phyloP scores from a whole-genome alignment of 2,797 vertebrate genomes.

The Pangasius macronema region DNA sequence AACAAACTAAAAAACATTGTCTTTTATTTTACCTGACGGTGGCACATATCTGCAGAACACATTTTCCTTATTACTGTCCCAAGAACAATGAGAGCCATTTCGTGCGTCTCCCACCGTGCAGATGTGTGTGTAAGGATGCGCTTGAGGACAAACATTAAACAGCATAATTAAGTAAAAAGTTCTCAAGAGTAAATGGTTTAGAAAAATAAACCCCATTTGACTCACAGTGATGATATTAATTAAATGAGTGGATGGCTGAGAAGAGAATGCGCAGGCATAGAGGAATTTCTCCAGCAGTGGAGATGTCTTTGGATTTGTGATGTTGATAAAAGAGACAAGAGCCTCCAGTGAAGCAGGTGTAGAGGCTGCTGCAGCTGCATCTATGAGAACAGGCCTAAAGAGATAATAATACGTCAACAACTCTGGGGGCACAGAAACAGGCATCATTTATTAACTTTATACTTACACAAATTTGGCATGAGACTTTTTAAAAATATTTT shows the following conservation, averaged over 20 bases:
- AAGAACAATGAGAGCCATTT: slow-evolving; percentile 40
- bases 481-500: slow-evolving; percentile 19
- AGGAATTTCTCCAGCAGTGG: slow-evolving; percentile 39
- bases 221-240: slow-evolving; percentile 40
- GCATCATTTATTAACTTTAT: not conserved
- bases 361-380: slow-evolving; percentile 36
- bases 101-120: slow-evolving; percentile 2
- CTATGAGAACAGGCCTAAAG: slow-evolving; percentile 35
- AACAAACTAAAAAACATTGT: not conserved
- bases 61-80: slow-evolving; percentile 45
- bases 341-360: slow-evolving; percentile 40
- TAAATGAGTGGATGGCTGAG: slow-evolving; percentile 45
- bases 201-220: not conserved
- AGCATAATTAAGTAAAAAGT: not conserved
- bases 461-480: slow-evolving; percentile 39
- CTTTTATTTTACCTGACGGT: slow-evolving; percentile 35
- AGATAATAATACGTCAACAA: slow-evolving; percentile 3
- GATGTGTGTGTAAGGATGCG: slow-evolving; percentile 30
- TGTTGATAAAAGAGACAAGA: slow-evolving; percentile 31
- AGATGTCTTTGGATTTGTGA: slow-evolving; percentile 28
- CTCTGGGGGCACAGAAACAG: not conserved
- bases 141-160: slow-evolving; percentile 21
- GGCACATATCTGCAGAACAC: slow-evolving; percentile 43
- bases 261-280: slow-evolving; percentile 45
- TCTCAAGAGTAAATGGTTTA: not conserved